Base-by-base conservation (phyloP, 2,797 vertebrate genomes). In the Manis pentadactyla region DNA sequence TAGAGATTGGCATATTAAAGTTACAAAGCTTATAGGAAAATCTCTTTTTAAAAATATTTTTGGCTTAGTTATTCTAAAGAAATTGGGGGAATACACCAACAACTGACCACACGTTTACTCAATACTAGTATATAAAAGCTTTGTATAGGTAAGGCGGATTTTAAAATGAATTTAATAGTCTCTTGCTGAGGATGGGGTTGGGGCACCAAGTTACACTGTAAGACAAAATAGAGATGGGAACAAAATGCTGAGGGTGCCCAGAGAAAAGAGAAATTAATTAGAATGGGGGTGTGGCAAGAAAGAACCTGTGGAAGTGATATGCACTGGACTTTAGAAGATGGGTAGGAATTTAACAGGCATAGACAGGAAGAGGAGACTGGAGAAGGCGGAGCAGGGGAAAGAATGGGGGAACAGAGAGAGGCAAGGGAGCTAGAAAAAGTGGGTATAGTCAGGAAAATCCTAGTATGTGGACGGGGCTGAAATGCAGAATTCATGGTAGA, bases 21-120 rank as follows among this genome's bases (percentile, higher is more conserved):
- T 85, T 93, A 97, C 55, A 83, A 94, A 93, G 29, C 25, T 94
- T 55, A 90, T 19, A 68, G 94, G 39, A 94, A 94, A 90, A 37
- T 75, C 23, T 71, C 37, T 79, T 93, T 81, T 85, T 3, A 51
- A 93, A 92, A 82, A 64, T 90, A 94, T 71, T 84, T 93, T 61
- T 92, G 46, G 39, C 27, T 51, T 87, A 88, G 17, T 42, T 93
- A 27, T 75, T 87, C 37, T 74, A 85, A 91, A 78, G 51, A 74
- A 92, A 87, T 91, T 69, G 85, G 27, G 25, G 15, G 15, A 78
- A 39, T 75, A 91, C 21, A 61, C 4, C 69, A 94, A 87, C 17
- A 90, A 78, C 13, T 71, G 64, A 49, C 5, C 7, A 39, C 2
- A 42, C 42, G 93, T 93, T 96, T 90, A 94, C 14, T 91, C 37